Base-by-base conservation (phyloP, 2,888 invertebrate species). In the Ormyrus rosae region DNA sequence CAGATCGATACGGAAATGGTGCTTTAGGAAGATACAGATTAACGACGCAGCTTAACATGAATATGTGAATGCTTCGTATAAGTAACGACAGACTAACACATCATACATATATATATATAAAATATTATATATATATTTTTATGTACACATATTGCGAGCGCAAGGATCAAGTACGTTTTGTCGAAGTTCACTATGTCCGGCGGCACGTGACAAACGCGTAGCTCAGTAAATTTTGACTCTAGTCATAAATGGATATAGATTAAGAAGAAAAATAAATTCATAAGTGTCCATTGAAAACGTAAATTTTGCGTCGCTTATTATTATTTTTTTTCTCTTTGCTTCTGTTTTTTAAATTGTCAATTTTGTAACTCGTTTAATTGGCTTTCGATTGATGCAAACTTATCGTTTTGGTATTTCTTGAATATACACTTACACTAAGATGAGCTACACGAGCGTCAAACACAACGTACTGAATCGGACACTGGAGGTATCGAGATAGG, bases 171-270 rank as follows among this genome's bases (percentile, higher is more conserved):
- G 71, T 60, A 79, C 53, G 53, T 74, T 74, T 69, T 51, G 69
- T 79, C 74, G 73, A 74, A 68, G 69, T 78, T 63, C n/a, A n/a
- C 56, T n/a, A 55, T 48, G 58, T 56, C 19, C 11, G 11, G 9
- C 50, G 13, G 13, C 11, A 34, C 10, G 6, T 3, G 48, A 46
- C 7, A 45, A 13, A 19, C 11, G 60, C 10, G 65, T 70, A 19
- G 53, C 60, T 75, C 65, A 63, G 75, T 72, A 11, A 55, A 69
- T 72, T 78, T 78, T 64, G 72, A 84, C 81, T 87, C 87, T 87
- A 87, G 87, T 87, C 86, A 86, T 73, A 80, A 82, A 81, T 48
- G 72, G 13, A 72, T 64, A 60, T 72, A 13, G 9, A 34, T 34
- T 58, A 58, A 34, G 67, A 48, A 46, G 50, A 53, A 69, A 56